Evolutionary conservation across 1,140 invertebrate genomes (phyloP).

Genomic region (Heliconius hewitsoni): DNA sequence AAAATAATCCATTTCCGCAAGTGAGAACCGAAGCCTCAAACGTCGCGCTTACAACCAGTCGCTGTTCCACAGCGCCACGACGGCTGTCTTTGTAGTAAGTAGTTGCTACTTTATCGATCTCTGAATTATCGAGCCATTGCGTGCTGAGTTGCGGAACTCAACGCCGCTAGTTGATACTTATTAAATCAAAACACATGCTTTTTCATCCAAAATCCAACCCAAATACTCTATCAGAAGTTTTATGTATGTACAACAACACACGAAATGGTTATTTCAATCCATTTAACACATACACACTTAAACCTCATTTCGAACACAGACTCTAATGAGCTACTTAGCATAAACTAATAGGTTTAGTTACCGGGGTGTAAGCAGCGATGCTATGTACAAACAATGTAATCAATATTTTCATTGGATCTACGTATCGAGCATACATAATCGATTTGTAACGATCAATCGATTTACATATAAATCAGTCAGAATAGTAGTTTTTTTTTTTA

Average conservation of each 20-base stretch:
- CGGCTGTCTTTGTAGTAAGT: no score
- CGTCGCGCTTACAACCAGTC: no score
- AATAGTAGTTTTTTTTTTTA: neutral
- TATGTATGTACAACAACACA: neutral
- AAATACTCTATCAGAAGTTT: neutral
- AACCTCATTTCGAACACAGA: conserved; percentile 1
- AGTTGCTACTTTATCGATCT: no score
- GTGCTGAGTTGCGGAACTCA: no score
- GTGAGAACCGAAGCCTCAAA: no score
- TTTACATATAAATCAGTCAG: neutral
- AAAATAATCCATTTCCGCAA: no score
- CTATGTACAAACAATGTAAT: conserved; percentile 4
- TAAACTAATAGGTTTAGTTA: conserved; percentile 9
- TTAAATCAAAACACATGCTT: no score
- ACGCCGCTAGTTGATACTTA: no score
- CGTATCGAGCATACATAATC: neutral
- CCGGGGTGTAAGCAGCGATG: neutral
- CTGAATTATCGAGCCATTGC: no score
- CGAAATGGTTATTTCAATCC: neutral
- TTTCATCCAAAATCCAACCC: neutral
- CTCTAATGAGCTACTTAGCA: conserved; percentile 7
- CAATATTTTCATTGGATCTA: neutral
- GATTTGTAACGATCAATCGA: neutral
- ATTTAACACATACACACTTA: neutral
- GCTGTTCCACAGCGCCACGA: no score